Evolutionary conservation across 1,140 invertebrate species (phyloP), one percentile per base, ranked within the genome.

Genomic region (Brachionus rubens): DNA sequence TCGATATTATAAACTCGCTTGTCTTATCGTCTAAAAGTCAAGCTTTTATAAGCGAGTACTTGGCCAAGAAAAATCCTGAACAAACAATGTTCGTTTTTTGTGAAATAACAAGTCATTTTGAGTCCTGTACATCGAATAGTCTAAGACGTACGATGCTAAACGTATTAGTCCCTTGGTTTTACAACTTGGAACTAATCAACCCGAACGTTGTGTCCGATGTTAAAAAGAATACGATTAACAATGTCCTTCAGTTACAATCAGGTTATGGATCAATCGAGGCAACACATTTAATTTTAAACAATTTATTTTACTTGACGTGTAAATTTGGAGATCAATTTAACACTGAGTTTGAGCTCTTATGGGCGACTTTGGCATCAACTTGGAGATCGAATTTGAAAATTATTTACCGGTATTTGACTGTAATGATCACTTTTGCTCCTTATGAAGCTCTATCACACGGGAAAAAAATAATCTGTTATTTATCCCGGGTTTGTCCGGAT

Each of bases 1-100:
- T 41, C 21, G 40, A 65, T 41, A 84, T 95, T 1, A 82, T 82
- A 78, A 92, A 96, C 82, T 90, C 90, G 24, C 83, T 94, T 30
- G 86, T 96, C 26, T 90, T 90, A 28, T 91, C 90, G 1, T 91
- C 91, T 0, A 96, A 94, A 85, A 94, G 92, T 81, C 94, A 97
- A 85, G 89, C 92, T 80, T 92, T 92, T 83, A 87, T 98, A 2
- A 95, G 93, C 0, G 88, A 91, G 75, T 93, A 97, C 81, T 85
- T 99, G 77, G 91, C 96, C 0, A 90, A 93, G 75, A 86, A 96
- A 10, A 94, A 98, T 83, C 93, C 95, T 0, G 94, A 98, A 81
- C 87, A 98, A 0, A 98, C 96, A 9, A 97, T 99, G 94, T 93
- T 94, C 0, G 96, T 98, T 89, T 98, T 98, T 86, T 97, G 94